These are phyloP conservation scores for Crematogaster levior DNA, from an alignment of 2,888 invertebrate species.

Conservation along the genomic window DNA sequence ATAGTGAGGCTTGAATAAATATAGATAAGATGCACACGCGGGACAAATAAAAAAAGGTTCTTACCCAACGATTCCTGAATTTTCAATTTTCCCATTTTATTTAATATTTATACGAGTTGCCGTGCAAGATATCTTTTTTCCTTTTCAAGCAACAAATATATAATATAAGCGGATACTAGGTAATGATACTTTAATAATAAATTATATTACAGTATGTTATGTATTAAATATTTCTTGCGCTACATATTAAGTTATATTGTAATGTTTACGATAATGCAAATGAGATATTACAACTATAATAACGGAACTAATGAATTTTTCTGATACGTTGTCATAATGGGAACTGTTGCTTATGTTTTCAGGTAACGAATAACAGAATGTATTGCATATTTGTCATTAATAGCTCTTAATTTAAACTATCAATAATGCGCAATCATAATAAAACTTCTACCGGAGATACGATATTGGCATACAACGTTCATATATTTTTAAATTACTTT, in stretches of 20 bases:
- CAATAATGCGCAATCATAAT: background rate
- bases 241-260: background rate
- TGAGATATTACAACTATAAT: constrained; percentile 4
- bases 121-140: background rate
- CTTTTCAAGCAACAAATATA: background rate
- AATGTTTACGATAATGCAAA: constrained; percentile 8
- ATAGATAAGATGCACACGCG: too few relatives aligned
- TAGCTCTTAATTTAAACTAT: constrained; percentile 6
- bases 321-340: background rate
- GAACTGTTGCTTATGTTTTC: background rate
- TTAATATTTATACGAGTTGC: constrained; percentile 36
- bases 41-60: background rate
- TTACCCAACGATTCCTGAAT: constrained; percentile 33
- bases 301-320: constrained; percentile 8
- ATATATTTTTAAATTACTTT: constrained; percentile 18
- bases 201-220: background rate
- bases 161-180: background rate
- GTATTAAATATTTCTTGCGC: background rate
- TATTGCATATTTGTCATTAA: background rate
- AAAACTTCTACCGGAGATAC: constrained; percentile 28
- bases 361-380: background rate
- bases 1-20: background rate
- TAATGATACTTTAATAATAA: constrained; percentile 10
- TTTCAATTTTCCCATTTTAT: constrained; percentile 56
- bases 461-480: background rate